Percentiles rank a stretch among this genome's conserved stretches.
These are phyloP conservation scores for Acromyrmex charruanus DNA, from an alignment of 1,140 invertebrate species.

Conservation along the genomic window DNA sequence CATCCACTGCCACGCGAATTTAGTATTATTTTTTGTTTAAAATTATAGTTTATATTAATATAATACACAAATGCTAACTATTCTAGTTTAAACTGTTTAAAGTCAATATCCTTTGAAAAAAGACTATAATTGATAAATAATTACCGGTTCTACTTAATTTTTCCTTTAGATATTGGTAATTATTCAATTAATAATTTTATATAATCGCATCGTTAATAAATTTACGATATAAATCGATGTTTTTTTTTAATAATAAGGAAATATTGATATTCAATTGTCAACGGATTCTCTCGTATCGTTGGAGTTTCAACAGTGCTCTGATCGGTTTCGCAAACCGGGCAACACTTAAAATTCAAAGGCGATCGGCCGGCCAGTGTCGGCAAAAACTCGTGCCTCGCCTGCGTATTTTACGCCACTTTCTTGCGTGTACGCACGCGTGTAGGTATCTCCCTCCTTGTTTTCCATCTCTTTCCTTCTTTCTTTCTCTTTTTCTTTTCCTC, in stretches of 20 bases:
- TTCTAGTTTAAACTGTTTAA: too few relatives aligned
- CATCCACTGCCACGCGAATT: too few relatives aligned
- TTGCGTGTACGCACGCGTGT: conserved; percentile 73
- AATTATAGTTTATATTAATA: too few relatives aligned
- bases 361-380: conserved; percentile 41
- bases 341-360: conserved; percentile 72
- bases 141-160: too few relatives aligned
- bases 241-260: not conserved
- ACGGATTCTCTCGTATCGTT: not conserved
- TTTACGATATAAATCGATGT: not conserved
- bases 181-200: not conserved
- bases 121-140: too few relatives aligned
- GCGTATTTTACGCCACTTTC: conserved; percentile 77
- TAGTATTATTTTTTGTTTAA: too few relatives aligned
- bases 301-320: not conserved
- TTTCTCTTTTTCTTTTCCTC: not conserved
- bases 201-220: too few relatives aligned
- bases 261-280: not conserved
- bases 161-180: too few relatives aligned
- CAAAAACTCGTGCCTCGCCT: conserved; percentile 73
- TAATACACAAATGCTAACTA: too few relatives aligned
- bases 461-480: conserved; percentile 20
- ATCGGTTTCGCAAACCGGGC: not conserved
- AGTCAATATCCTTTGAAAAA: too few relatives aligned
- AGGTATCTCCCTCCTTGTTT: conserved; percentile 40